These are phyloP conservation scores for Alcedo atthis DNA, from an alignment of 2,797 vertebrate genomes.

Conservation along the genomic window DNA sequence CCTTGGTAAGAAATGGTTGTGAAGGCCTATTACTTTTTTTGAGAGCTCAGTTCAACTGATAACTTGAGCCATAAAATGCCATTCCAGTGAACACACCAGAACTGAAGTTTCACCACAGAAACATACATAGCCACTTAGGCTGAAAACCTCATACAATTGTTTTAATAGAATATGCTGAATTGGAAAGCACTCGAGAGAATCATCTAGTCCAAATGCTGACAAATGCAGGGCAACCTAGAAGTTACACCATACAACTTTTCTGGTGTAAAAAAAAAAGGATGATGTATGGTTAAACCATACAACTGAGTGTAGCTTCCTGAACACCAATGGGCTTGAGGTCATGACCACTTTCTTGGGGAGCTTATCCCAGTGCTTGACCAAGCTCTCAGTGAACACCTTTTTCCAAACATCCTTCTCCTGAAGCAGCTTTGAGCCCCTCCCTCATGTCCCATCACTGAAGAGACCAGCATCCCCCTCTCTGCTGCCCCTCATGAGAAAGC, in stretches of 20 bases:
- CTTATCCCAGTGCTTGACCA: neutral
- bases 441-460: fast-evolving
- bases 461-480: neutral
- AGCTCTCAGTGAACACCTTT: neutral
- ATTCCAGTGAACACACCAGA: neutral
- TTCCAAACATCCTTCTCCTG: neutral
- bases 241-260: neutral
- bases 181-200: neutral
- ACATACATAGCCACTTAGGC: neutral
- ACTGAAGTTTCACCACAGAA: neutral
- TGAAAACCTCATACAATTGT: neutral
- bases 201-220: neutral
- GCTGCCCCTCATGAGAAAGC: neutral
- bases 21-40: neutral
- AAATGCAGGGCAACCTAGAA: neutral
- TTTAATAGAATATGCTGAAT: neutral
- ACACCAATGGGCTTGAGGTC: neutral
- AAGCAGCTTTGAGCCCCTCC: neutral
- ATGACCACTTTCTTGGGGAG: neutral
- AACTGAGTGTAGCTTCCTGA: neutral
- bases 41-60: neutral
- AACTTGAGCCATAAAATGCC: neutral
- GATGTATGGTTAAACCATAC: neutral
- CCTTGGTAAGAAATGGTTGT: neutral
- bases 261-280: too few relatives aligned